Percentiles rank a stretch among this genome's conserved stretches.
Conservation (phyloP, 2,888 invertebrate species). For the Drosophila ustulata region DNA sequence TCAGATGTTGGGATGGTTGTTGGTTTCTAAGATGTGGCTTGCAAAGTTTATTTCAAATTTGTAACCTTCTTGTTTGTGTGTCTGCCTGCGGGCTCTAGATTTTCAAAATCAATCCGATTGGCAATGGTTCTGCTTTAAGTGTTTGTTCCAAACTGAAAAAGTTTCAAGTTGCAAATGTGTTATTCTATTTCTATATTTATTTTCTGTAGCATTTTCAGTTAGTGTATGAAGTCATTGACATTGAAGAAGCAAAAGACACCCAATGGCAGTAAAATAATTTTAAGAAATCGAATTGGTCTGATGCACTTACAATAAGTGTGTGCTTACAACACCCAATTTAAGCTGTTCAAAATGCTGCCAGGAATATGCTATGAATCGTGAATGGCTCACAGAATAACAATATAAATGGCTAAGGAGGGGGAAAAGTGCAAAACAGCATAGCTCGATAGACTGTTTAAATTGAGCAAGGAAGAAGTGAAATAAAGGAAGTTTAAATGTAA, state of each 20-base stretch:
- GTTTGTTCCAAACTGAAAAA: no score
- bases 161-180: no score
- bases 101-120: neutral
- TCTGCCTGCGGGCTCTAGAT: neutral
- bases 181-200: no score
- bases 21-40: neutral
- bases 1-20: neutral
- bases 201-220: neutral
- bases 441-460: neutral
- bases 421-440: neutral
- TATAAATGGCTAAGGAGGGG: neutral
- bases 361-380: conserved; percentile 21
- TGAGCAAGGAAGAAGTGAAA: conserved; percentile 31
- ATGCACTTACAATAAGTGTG: conserved; percentile 11
- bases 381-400: conserved; percentile 9
- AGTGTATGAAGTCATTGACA: neutral
- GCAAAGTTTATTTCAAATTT: neutral
- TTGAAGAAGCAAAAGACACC: neutral
- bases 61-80: neutral
- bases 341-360: conserved; percentile 4
- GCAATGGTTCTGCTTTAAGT: neutral
- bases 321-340: conserved; percentile 6
- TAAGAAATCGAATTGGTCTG: neutral
- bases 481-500: conserved; percentile 54
- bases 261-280: neutral